These are phyloP conservation scores for Muntiacus muntjak DNA, from an alignment of 2,113 vertebrate genomes.

Conservation along the genomic window DNA sequence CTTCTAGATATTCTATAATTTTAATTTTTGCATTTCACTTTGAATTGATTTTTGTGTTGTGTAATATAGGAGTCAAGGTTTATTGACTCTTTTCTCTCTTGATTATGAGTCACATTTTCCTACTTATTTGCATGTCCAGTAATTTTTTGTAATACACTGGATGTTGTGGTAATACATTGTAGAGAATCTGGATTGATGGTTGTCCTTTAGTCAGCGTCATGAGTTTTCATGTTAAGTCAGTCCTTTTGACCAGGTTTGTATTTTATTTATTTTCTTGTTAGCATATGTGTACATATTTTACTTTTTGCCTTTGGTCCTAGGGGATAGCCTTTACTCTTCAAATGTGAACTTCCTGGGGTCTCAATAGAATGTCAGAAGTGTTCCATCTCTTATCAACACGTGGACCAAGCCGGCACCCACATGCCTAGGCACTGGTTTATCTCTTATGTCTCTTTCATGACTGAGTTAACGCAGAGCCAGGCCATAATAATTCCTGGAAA, in stretches of 20 bases:
- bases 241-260: not conserved
- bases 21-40: not conserved
- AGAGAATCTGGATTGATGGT: not conserved
- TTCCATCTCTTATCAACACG: not conserved
- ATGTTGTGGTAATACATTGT: not conserved
- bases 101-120: not conserved
- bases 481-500: not conserved
- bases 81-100: not conserved
- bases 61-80: not conserved
- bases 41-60: not conserved
- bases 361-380: not conserved
- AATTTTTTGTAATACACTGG: not conserved
- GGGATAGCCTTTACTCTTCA: not conserved
- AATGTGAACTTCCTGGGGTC: not conserved
- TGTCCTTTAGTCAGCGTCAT: not conserved
- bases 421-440: not conserved
- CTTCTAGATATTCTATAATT: not conserved
- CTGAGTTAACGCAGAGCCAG: conserved; percentile 36
- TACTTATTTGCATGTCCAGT: not conserved
- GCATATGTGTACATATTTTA: not conserved
- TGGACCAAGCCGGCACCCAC: not conserved
- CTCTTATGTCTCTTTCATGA: not conserved
- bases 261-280: not conserved
- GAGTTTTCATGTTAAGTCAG: not conserved
- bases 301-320: not conserved